Base-by-base conservation (phyloP, 2,113 vertebrate genomes). In the Montifringilla adamsi region DNA sequence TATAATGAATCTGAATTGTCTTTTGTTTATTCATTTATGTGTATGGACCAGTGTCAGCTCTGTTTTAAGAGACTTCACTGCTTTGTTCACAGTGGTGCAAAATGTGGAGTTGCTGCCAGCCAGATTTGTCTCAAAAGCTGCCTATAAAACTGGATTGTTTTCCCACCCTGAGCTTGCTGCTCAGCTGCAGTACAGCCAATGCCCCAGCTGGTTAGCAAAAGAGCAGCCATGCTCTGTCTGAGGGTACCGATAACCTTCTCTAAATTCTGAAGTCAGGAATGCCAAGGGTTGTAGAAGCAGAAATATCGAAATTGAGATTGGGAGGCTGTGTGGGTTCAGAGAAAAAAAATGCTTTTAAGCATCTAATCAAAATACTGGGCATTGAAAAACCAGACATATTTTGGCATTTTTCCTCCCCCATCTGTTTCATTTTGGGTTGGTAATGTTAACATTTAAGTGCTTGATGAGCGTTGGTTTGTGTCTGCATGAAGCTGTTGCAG, bases 341-440 rank as follows among this genome's bases (percentile, higher is more conserved):
- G 47, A 39, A 82, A 83, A 67, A 79, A 63, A 26, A 11, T 8
- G 44, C 43, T 93, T 93, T 58, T 31, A 92, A 90, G 50, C 69
- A n/a, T 62, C 59, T 93, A 92, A 92, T 92, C 22, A 76, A 90
- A 94, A 86, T 77, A 95, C 80, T 76, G 91, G 75, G 84, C 88
- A 80, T 92, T 92, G 74, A 35, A 74, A 92, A 82, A 52, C 1
- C 44, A 82, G 81, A 81, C 43, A 30, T 81, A 73, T 76, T 94
- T 87, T 92, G 92, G 82, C 82, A 50, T 92, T 95, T 96, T 84
- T 69, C 46, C 30, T 90, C 26, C n/a, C 35, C 47, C 67, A 88
- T 78, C 74, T 95, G 88, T 94, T 94, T 96, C 37, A 41, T 73
- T 92, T 96, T 93, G 92, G 72, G 59, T 96, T 72, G 75, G 33